A percentile compares a stretch with the other conserved stretches of the same genome.
These are phyloP conservation scores for Cheilosia impressa DNA, from an alignment of 2,888 invertebrate genomes.

Conservation along the genomic window DNA sequence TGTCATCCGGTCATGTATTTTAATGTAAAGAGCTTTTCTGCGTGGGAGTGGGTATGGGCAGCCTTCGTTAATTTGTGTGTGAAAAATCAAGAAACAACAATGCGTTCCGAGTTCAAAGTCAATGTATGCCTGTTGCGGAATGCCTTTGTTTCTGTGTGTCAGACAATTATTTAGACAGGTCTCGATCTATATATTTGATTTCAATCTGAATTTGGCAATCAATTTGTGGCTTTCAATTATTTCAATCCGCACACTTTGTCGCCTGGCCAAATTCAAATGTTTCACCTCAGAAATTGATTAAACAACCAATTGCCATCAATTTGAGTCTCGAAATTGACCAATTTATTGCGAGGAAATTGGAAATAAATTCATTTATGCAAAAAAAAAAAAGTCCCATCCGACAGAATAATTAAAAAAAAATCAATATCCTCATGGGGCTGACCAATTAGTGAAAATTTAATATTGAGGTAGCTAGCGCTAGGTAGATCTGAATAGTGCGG, in stretches of 20 bases:
- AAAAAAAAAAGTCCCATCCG: background rate
- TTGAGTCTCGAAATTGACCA: constrained; percentile 1
- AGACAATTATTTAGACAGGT: constrained; percentile 12
- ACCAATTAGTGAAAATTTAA: constrained; percentile 1
- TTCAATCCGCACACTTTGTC: background rate
- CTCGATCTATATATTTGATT: background rate
- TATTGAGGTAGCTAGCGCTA: too few species aligned
- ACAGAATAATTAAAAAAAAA: constrained; percentile 2
- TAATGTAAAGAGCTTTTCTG: constrained; percentile 28
- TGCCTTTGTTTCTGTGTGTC: background rate
- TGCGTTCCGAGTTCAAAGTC: constrained; percentile 60
- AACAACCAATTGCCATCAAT: constrained; percentile 6
- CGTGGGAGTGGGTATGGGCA: constrained; percentile 37
- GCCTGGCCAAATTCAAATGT: background rate
- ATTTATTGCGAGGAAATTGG: constrained; percentile 13
- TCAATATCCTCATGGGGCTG: background rate
- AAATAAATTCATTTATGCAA: constrained; percentile 15
- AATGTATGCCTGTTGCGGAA: constrained; percentile 21
- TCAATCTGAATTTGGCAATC: constrained; percentile 1
- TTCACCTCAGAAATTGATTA: constrained; percentile 26
- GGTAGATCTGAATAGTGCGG: too few species aligned
- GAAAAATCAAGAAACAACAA: background rate
- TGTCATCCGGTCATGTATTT: constrained; percentile 48
- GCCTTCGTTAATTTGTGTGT: constrained; percentile 41
- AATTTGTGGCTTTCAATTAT: constrained; percentile 21